Evolutionary conservation across 1,140 invertebrate genomes (phyloP).

Genomic region (Dreissena rostriformis): DNA sequence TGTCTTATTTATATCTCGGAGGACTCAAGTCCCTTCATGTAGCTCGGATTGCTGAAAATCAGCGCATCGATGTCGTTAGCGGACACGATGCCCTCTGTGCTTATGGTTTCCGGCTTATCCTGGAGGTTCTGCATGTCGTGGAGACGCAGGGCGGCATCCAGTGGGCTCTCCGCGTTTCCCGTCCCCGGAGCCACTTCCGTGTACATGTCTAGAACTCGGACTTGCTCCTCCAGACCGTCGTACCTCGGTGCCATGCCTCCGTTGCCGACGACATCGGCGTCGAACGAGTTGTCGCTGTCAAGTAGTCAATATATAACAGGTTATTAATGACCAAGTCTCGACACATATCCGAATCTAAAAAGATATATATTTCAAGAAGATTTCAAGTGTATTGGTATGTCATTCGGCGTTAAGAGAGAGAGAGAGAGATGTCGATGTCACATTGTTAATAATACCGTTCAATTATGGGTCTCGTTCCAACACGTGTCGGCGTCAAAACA

Average conservation of each 20-base stretch:
- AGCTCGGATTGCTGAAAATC: constrained; percentile 14
- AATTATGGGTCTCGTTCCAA: too few relatives aligned
- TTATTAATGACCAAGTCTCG: neutral
- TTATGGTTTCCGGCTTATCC: neutral
- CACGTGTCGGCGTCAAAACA: too few relatives aligned
- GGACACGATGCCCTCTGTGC: constrained; percentile 14
- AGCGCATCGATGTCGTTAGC: neutral
- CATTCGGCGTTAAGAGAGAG: too few relatives aligned
- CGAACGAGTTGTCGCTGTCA: constrained; percentile 38
- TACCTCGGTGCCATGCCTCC: neutral
- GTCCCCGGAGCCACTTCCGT: neutral
- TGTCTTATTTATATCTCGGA: constrained; percentile 29
- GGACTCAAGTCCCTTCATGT: constrained; percentile 24
- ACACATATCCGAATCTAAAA: neutral
- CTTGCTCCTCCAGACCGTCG: constrained; percentile 31
- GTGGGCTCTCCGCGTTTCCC: neutral
- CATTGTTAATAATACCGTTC: too few relatives aligned
- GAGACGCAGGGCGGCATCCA: constrained; percentile 27
- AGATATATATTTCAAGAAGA: neutral
- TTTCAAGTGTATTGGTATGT: too few relatives aligned
- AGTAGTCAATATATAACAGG: neutral
- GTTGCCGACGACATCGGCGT: constrained; percentile 25
- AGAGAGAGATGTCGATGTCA: too few relatives aligned
- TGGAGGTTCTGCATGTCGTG: constrained; percentile 28
- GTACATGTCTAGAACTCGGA: constrained; percentile 38